These are phyloP conservation scores for Pherbina coryleti DNA, from an alignment of 2,888 invertebrate species.

Conservation along the genomic window DNA sequence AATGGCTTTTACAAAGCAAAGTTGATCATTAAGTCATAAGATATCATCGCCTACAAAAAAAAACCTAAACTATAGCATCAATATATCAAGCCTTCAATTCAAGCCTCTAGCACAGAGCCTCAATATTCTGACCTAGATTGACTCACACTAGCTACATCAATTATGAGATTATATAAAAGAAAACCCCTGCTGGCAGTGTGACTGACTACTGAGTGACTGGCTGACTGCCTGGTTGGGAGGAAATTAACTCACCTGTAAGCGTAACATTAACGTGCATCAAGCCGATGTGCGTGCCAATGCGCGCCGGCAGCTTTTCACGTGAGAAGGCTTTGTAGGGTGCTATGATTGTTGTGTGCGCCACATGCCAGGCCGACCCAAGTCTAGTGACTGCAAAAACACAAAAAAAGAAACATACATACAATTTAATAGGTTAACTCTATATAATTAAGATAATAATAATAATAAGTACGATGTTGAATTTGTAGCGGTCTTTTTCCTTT, in stretches of 20 bases:
- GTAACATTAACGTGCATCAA: conserved; percentile 96
- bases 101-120: no score
- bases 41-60: no score
- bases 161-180: neutral
- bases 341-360: conserved; percentile 83
- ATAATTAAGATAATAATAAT: neutral
- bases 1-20: no score
- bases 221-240: neutral
- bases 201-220: conserved; percentile 4
- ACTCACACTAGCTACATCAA: neutral
- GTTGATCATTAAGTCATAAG: no score
- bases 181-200: neutral
- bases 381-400: conserved; percentile 79
- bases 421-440: neutral
- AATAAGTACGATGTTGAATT: neutral
- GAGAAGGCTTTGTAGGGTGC: conserved; percentile 94
- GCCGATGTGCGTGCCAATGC: conserved; percentile 92
- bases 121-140: no score
- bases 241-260: conserved; percentile 78
- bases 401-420: neutral
- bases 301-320: conserved; percentile 86
- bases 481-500: neutral
- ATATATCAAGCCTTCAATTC: no score
- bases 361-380: conserved; percentile 94
- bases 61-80: no score